Evolutionary conservation across 2,888 invertebrate species (phyloP), one percentile per base, ranked within the genome.

Genomic region (Trileptium ribeirensis): DNA sequence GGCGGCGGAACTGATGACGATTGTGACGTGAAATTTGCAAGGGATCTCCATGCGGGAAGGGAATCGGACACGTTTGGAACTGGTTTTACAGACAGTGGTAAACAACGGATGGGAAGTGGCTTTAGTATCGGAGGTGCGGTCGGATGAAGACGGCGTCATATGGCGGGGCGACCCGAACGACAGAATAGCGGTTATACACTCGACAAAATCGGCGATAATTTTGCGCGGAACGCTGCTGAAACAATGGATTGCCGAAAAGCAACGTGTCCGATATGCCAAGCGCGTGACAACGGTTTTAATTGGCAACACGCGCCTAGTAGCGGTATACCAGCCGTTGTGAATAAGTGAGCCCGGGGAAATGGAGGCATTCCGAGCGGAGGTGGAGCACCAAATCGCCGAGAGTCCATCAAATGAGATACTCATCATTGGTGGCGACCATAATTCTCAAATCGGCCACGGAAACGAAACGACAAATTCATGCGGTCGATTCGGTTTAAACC

Each of bases 311-410:
- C 70, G 70, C 19, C 70, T 70, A 70, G 70, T 70, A 36, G 31
- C 70, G n/a, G 33, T 70, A 70, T 70, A 70, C n/a, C 70, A 70
- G n/a, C 70, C 70, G 31, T n/a, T 70, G n/a, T 70, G 70, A n/a
- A 31, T 8, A 8, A 70, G 19, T n/a, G 19, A 36, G 15, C 31
- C 31, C 3, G 33, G n/a, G 15, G 36, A 70, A 29, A 70, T 70
- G 31, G 33, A 70, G 33, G 36, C 8, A 15, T 70, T 15, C n/a
- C 70, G 19, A 33, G 33, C 31, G 33, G 33, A 70, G n/a, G 19
- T 70, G 70, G 70, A 70, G n/a, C 70, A 70, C 8, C 70, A 70
- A 70, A n/a, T 70, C 33, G 70, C 70, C 70, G 31, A 33, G 3
- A 70, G 70, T n/a, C 70, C 70, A 19, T n/a, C n/a, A n/a, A n/a